A percentile compares a stretch with the other conserved stretches of the same genome.
Evolutionary conservation across 2,113 vertebrate species (phyloP).

Genomic region (Aramus guarauna): DNA sequence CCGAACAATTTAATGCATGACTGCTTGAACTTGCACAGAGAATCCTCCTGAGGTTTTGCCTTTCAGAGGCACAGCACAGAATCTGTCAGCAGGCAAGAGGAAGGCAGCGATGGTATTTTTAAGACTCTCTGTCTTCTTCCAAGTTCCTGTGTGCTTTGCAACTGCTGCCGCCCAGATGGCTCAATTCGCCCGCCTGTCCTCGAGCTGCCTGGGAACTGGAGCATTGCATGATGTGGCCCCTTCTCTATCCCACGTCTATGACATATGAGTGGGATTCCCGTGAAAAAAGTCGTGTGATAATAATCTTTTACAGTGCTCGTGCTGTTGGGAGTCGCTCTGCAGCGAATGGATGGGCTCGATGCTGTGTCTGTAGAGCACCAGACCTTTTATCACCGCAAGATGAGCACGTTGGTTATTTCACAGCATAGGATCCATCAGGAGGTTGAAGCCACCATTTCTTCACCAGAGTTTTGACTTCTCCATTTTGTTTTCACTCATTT

Average conservation of each 20-base stretch:
- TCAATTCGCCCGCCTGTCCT: not conserved
- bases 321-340: accelerated
- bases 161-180: not conserved
- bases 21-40: not conserved
- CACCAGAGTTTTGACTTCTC: not conserved
- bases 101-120: not conserved
- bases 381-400: accelerated
- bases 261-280: not conserved
- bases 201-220: not conserved
- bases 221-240: accelerated
- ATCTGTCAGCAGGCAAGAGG: not conserved
- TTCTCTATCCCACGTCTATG: accelerated
- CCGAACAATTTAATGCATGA: not conserved
- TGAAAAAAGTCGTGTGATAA: accelerated
- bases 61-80: not conserved
- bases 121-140: not conserved
- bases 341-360: accelerated
- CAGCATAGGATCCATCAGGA: accelerated
- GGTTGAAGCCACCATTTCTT: not conserved
- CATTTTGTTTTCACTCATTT: not conserved
- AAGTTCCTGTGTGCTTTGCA: not conserved
- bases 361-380: not conserved
- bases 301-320: not conserved
- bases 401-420: accelerated
- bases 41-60: not conserved